Percentiles rank a stretch among this genome's conserved stretches.
These are phyloP conservation scores for Polypedilum vanderplanki DNA, from an alignment of 1,140 invertebrate genomes.

Conservation along the genomic window DNA sequence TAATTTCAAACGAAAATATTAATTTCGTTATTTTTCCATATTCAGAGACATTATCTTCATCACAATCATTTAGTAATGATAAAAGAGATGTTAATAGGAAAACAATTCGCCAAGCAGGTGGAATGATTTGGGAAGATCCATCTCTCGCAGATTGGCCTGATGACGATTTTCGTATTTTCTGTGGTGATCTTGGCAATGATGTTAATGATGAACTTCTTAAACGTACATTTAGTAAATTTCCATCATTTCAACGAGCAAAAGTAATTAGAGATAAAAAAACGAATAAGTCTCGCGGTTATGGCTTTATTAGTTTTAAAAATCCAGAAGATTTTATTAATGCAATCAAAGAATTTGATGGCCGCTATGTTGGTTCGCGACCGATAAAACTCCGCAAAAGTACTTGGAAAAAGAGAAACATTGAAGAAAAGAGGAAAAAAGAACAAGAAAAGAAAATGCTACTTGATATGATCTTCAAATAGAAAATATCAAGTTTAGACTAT, in stretches of 20 bases:
- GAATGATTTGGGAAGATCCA: constrained; percentile 88
- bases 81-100: constrained; percentile 55
- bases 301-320: constrained; percentile 97
- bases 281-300: constrained; percentile 98
- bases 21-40: too few species aligned
- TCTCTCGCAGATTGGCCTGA: constrained; percentile 88
- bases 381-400: constrained; percentile 96
- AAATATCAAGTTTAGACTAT: background rate
- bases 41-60: constrained; percentile 48
- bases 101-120: constrained; percentile 82
- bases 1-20: too few species aligned
- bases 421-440: constrained; percentile 90
- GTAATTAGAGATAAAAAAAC: constrained; percentile 94
- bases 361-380: constrained; percentile 78
- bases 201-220: constrained; percentile 93
- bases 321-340: constrained; percentile 96
- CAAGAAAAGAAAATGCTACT: constrained; percentile 79
- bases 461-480: constrained; percentile 52
- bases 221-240: constrained; percentile 90
- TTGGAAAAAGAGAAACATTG: constrained; percentile 91
- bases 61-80: constrained; percentile 48
- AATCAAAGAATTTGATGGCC: constrained; percentile 96
- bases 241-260: constrained; percentile 90
- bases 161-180: constrained; percentile 97
- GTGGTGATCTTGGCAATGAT: constrained; percentile 98